Percentiles rank a stretch among this genome's conserved stretches.
These are phyloP conservation scores for Percopsis omiscomaycus DNA, from an alignment of 2,797 vertebrate species.

Conservation along the genomic window DNA sequence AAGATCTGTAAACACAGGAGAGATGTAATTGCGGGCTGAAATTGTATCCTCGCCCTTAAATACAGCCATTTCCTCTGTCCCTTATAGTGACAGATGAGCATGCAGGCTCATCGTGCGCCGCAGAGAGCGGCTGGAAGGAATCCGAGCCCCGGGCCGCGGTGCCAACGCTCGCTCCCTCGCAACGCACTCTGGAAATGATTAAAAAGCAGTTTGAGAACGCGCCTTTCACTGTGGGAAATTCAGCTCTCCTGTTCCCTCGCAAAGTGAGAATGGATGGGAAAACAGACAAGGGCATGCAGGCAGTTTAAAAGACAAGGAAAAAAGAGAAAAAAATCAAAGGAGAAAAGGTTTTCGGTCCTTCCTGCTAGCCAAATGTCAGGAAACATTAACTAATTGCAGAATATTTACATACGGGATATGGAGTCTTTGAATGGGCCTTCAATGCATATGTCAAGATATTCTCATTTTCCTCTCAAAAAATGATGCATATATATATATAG, in stretches of 20 bases:
- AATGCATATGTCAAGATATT: too few relatives aligned
- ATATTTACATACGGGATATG: conserved; percentile 1
- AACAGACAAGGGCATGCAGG: conserved; percentile 51
- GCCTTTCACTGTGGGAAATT: conserved; percentile 80
- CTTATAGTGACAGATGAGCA: conserved; percentile 78
- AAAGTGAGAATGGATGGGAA: conserved; percentile 71
- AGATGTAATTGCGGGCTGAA: conserved; percentile 78
- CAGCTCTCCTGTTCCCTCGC: conserved; percentile 76
- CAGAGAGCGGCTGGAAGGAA: conserved; percentile 72
- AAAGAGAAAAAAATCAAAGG: conserved; percentile 34
- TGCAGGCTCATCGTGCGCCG: conserved; percentile 65
- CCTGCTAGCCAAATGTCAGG: conserved; percentile 9
- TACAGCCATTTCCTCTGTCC: conserved; percentile 78
- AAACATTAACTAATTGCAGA: conserved; percentile 3
- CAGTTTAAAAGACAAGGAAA: conserved; percentile 48
- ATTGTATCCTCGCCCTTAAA: conserved; percentile 78
- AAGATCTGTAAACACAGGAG: conserved; percentile 77
- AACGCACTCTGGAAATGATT: conserved; percentile 89
- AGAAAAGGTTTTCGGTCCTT: conserved; percentile 46
- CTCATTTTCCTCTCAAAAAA: too few relatives aligned
- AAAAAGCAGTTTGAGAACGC: conserved; percentile 78
- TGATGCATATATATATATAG: too few relatives aligned
- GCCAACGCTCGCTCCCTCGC: conserved; percentile 72
- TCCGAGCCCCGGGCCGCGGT: conserved; percentile 70
- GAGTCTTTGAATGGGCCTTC: conserved; percentile 1